Conservation (phyloP, 2,888 invertebrate genomes). For the Coleophora flavipennella region DNA sequence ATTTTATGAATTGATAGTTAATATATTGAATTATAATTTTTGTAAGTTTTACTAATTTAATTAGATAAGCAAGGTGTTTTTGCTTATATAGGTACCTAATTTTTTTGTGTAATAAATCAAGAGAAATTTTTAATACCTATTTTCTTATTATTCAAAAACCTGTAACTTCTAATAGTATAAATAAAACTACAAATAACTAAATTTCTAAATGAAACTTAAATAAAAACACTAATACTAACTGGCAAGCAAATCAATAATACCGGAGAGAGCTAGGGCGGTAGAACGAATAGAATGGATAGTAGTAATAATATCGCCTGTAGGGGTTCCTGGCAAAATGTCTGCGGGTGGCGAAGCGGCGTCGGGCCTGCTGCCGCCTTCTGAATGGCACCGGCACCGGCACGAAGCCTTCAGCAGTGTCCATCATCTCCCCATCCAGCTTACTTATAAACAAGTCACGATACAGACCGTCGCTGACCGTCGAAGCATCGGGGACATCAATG, state of each 20-base stretch:
- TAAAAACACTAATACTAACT: constrained; percentile 13
- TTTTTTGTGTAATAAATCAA: constrained; percentile 50
- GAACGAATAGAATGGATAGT: constrained; percentile 43
- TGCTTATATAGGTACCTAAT: constrained; percentile 31
- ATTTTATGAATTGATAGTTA: constrained; percentile 28
- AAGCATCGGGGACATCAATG: constrained; percentile 14
- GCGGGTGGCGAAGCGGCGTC: constrained; percentile 35
- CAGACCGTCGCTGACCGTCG: constrained; percentile 18
- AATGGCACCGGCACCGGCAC: constrained; percentile 41
- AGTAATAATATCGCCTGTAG: constrained; percentile 32
- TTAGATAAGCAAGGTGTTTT: constrained; percentile 32
- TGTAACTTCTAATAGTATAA: no score
- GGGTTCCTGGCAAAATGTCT: constrained; percentile 40
- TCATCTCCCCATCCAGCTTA: constrained; percentile 44
- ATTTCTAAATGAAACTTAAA: no score
- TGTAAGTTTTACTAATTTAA: constrained; percentile 9
- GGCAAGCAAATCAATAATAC: constrained; percentile 35
- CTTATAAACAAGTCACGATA: constrained; percentile 28
- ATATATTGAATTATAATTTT: constrained; percentile 26
- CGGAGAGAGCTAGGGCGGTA: constrained; percentile 55
- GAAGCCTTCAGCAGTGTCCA: constrained; percentile 56
- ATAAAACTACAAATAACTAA: no score
- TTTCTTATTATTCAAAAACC: constrained; percentile 8
- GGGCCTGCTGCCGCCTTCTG: constrained; percentile 22
- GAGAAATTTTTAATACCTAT: constrained; percentile 19